Percentiles rank a stretch among this genome's conserved stretches.
Evolutionary conservation across 2,797 vertebrate species (phyloP).

Genomic region (Perodicticus potto): DNA sequence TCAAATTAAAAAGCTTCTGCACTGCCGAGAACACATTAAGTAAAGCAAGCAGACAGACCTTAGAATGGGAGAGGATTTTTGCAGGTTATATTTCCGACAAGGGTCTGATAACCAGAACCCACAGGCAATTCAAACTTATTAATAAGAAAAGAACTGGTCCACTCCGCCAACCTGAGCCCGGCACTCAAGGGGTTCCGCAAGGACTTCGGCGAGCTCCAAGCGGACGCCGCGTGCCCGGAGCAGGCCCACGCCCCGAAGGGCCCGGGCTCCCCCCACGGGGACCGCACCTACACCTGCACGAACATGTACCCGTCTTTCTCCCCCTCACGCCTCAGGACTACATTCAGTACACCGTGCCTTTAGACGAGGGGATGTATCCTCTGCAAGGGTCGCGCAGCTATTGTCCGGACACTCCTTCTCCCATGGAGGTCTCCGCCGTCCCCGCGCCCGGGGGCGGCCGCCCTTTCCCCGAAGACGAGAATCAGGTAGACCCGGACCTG

Average conservation of each 20-base stretch:
- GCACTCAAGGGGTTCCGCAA: slow-evolving; percentile 96
- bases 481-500: slow-evolving; percentile 91
- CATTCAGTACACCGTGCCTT: slow-evolving; percentile 99
- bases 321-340: slow-evolving; percentile 99
- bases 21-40: no score
- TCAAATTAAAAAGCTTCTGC: no score
- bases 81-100: no score
- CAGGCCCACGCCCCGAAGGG: slow-evolving; percentile 91
- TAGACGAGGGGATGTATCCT: slow-evolving; percentile 98
- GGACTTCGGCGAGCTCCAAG: slow-evolving; percentile 95
- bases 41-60: no score
- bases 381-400: slow-evolving; percentile 94
- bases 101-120: no score
- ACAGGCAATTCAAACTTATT: no score
- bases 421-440: slow-evolving; percentile 95
- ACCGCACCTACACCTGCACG: slow-evolving; percentile 95
- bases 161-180: slow-evolving; percentile 95
- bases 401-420: slow-evolving; percentile 95
- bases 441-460: slow-evolving; percentile 90
- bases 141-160: slow-evolving; percentile 89
- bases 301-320: slow-evolving; percentile 98
- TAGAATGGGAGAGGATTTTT: no score
- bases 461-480: slow-evolving; percentile 92
- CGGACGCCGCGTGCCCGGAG: slow-evolving; percentile 94
- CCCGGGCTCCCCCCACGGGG: slow-evolving; percentile 92